These are phyloP conservation scores for Nothura maculosa DNA, from an alignment of 2,797 vertebrate species.

Conservation along the genomic window DNA sequence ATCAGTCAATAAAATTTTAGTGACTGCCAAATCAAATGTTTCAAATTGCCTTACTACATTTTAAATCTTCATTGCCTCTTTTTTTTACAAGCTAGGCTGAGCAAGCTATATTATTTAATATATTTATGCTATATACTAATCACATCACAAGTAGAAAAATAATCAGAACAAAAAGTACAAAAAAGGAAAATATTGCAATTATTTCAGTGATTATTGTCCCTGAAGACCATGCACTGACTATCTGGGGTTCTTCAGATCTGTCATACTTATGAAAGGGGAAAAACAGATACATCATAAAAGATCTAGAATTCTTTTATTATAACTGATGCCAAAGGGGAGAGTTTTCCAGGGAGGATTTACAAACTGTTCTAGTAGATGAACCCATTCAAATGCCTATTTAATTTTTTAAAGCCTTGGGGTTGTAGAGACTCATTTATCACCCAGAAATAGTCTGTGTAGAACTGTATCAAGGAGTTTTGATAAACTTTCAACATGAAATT, in stretches of 20 bases:
- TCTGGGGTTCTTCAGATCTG: neutral
- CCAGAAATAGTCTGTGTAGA: neutral
- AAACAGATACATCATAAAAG: neutral
- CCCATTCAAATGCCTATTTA: neutral
- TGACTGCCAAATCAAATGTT: neutral
- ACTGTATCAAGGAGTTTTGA: neutral
- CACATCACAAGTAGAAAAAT: neutral
- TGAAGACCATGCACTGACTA: neutral
- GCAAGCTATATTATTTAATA: neutral
- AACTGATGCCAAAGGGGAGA: neutral
- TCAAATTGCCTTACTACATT: neutral
- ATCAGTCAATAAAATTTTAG: neutral
- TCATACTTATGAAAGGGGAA: neutral
- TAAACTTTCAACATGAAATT: neutral
- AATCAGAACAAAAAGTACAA: neutral
- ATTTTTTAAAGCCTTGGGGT: neutral
- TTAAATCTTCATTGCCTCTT: neutral
- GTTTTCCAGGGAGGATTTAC: neutral
- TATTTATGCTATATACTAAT: neutral
- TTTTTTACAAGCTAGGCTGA: neutral
- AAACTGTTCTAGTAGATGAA: neutral
- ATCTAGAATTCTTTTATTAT: neutral
- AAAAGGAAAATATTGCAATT: slow-evolving; percentile 12
- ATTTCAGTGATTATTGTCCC: neutral
- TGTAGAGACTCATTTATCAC: neutral